Percentiles rank a stretch among this genome's conserved stretches.
Evolutionary conservation across 2,888 invertebrate genomes (phyloP).

Genomic region (Blera fallax): DNA sequence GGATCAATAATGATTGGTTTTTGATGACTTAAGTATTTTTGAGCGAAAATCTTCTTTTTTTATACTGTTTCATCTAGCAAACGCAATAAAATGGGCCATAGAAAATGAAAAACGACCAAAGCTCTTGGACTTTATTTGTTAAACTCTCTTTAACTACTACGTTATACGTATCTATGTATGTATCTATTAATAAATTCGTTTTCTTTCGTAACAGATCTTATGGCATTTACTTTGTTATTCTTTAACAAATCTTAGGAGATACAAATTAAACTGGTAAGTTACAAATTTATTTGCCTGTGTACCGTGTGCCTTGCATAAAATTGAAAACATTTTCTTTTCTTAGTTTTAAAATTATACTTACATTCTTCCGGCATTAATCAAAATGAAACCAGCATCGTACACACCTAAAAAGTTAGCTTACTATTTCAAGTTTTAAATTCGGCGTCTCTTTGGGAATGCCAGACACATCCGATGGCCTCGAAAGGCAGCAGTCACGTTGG

Average conservation of each 20-base stretch:
- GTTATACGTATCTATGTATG: too few species aligned
- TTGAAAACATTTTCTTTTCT: too few species aligned
- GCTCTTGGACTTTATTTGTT: too few species aligned
- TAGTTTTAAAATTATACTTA: neutral
- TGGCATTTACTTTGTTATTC: neutral
- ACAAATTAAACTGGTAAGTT: neutral
- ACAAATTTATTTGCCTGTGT: neutral
- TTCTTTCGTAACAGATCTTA: neutral
- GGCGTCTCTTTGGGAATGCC: slow-evolving; percentile 37
- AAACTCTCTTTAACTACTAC: too few species aligned
- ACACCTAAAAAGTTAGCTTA: neutral
- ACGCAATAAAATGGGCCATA: too few species aligned
- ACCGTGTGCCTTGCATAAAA: neutral
- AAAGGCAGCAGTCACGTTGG: slow-evolving; percentile 54
- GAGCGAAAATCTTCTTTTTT: too few species aligned
- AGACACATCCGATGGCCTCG: slow-evolving; percentile 55
- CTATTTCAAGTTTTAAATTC: slow-evolving; percentile 6
- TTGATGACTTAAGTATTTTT: too few species aligned
- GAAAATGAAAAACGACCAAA: too few species aligned
- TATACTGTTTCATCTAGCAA: too few species aligned
- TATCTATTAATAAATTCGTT: neutral
- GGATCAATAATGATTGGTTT: too few species aligned
- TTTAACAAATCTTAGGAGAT: neutral
- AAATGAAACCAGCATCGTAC: neutral
- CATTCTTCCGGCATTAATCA: slow-evolving; percentile 1